A percentile compares a stretch with the other conserved stretches of the same genome.
These are phyloP conservation scores for Phalanger gymnotis DNA, from an alignment of 2,797 vertebrate species.

Conservation along the genomic window DNA sequence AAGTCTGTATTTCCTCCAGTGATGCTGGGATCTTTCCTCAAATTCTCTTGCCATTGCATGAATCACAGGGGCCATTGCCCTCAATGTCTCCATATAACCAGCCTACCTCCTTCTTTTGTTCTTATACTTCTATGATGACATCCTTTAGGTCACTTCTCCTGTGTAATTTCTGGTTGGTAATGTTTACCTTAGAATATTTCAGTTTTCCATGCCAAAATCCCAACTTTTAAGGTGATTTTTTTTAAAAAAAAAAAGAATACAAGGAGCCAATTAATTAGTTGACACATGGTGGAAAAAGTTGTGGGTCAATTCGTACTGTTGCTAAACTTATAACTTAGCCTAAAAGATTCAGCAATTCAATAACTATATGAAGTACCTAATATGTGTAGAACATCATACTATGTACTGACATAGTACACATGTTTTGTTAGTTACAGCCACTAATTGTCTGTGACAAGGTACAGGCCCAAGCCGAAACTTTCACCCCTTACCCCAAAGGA, in stretches of 20 bases:
- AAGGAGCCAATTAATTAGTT: neutral
- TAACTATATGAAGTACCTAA: neutral
- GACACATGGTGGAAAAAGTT: neutral
- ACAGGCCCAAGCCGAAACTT: too few relatives aligned
- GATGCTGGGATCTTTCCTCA: neutral
- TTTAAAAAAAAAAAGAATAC: neutral
- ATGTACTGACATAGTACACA: neutral
- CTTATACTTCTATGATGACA: neutral
- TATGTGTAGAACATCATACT: neutral
- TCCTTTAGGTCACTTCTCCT: neutral
- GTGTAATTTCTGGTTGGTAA: neutral
- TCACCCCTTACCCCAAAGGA: too few relatives aligned
- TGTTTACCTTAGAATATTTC: neutral
- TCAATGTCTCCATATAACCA: neutral
- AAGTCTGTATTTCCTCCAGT: neutral
- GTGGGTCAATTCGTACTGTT: neutral
- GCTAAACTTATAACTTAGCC: slow-evolving; percentile 1
- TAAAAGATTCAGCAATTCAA: neutral
- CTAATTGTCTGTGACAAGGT: neutral
- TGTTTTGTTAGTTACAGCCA: neutral
- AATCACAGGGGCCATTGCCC: neutral
- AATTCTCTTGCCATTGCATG: neutral
- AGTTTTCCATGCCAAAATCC: neutral
- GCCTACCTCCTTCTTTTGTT: neutral
- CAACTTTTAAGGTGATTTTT: neutral